Percentiles rank a stretch among this genome's conserved stretches.
phyloP scores from a whole-genome alignment of 1,140 invertebrate genomes.

The Teleogryllus occipitalis region DNA sequence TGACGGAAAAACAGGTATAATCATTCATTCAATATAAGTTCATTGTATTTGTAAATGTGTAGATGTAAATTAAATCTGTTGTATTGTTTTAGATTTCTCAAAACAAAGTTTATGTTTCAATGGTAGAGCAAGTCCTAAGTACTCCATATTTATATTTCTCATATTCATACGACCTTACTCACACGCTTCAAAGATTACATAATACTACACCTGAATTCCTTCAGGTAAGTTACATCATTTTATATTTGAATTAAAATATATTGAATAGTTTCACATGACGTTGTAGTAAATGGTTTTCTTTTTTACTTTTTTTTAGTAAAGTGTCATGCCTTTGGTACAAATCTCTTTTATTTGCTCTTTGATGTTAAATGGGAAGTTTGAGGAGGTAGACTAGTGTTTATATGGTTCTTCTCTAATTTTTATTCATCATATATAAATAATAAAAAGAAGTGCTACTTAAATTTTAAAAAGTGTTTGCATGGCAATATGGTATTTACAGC shows the following conservation, averaged over 20 bases:
- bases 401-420: too few relatives aligned
- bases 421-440: too few relatives aligned
- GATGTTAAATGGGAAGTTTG: too few relatives aligned
- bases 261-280: neutral
- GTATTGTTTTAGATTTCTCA: conserved; percentile 48
- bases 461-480: neutral
- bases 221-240: conserved; percentile 40
- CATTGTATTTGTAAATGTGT: neutral
- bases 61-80: too few relatives aligned
- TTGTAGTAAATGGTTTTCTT: neutral
- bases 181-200: conserved; percentile 81
- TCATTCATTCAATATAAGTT: conserved; percentile 23
- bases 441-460: neutral
- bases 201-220: conserved; percentile 81
- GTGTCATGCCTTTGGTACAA: neutral
- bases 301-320: neutral
- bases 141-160: conserved; percentile 87
- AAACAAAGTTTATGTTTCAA: conserved; percentile 69
- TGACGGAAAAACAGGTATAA: conserved; percentile 67
- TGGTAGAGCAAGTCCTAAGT: conserved; percentile 70
- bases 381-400: too few relatives aligned
- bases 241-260: conserved; percentile 8
- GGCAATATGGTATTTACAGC: neutral
- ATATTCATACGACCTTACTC: conserved; percentile 87
- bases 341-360: too few relatives aligned